These are phyloP conservation scores for Alloplasta piceator DNA, from an alignment of 2,888 invertebrate genomes.

Conservation along the genomic window DNA sequence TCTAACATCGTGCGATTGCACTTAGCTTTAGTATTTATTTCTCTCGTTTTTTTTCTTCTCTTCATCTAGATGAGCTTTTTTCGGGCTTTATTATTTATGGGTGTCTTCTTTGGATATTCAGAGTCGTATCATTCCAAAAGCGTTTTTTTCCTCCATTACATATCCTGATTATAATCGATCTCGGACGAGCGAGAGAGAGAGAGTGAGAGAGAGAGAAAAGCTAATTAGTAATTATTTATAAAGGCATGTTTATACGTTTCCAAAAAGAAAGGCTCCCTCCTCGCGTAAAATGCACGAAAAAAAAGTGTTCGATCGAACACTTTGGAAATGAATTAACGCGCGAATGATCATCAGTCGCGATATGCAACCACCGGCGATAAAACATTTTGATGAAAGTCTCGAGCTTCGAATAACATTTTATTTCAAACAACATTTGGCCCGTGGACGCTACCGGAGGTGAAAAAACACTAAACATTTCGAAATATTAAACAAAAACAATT, in stretches of 20 bases:
- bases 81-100: constrained; percentile 22
- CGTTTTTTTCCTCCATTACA: constrained; percentile 30
- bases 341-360: constrained; percentile 42
- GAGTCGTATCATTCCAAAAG: constrained; percentile 55
- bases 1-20: constrained; percentile 49
- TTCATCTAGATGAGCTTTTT: constrained; percentile 25
- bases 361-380: constrained; percentile 65
- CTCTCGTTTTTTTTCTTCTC: constrained; percentile 23
- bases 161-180: constrained; percentile 21
- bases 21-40: constrained; percentile 63
- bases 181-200: constrained; percentile 31
- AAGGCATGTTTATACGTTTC: constrained; percentile 17
- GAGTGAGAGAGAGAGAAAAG: constrained; percentile 19
- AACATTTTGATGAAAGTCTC: constrained; percentile 50
- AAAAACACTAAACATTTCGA: constrained; percentile 17
- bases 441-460: constrained; percentile 35
- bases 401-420: not conserved
- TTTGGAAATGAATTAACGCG: constrained; percentile 34
- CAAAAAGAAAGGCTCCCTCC: not conserved
- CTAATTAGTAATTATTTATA: constrained; percentile 19
- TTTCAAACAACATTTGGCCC: constrained; percentile 20
- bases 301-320: constrained; percentile 29
- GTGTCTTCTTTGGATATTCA: constrained; percentile 38
- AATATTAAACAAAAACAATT: constrained; percentile 23
- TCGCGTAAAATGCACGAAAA: constrained; percentile 12